Evolutionary conservation across 2,113 vertebrate species (phyloP).

Genomic region (Okapia johnstoni): DNA sequence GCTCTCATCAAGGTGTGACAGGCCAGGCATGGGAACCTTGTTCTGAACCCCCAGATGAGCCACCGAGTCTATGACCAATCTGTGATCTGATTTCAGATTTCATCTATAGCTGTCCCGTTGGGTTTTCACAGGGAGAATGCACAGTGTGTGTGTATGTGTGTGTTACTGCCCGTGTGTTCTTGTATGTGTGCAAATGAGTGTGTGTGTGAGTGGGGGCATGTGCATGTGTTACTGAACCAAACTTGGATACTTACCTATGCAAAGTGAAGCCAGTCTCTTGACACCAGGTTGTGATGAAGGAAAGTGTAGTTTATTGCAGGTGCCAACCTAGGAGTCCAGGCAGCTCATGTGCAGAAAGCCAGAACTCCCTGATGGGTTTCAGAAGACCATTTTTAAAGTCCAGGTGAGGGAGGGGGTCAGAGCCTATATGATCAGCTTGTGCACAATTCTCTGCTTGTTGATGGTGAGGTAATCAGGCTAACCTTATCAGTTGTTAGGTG

Average conservation of each 20-base stretch:
- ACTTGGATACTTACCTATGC: not conserved
- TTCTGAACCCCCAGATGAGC: not conserved
- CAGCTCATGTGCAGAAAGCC: not conserved
- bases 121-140: not conserved
- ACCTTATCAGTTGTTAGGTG: not conserved
- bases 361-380: not conserved
- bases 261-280: not conserved
- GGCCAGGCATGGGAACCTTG: too few species aligned
- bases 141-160: not conserved
- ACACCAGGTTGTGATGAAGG: not conserved
- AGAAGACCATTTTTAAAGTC: not conserved
- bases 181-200: not conserved
- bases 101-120: rapidly evolving
- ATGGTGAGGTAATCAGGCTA: not conserved
- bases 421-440: not conserved
- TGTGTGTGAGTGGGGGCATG: too few species aligned
- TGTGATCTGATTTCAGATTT: not conserved
- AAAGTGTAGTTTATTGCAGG: not conserved
- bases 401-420: not conserved
- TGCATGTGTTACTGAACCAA: not conserved
- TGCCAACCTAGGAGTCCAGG: not conserved
- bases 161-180: not conserved
- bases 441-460: not conserved
- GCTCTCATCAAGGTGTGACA: rapidly evolving
- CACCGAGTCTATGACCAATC: rapidly evolving